Base-by-base conservation (phyloP, 2,113 vertebrate species). In the Origma solitaria region DNA sequence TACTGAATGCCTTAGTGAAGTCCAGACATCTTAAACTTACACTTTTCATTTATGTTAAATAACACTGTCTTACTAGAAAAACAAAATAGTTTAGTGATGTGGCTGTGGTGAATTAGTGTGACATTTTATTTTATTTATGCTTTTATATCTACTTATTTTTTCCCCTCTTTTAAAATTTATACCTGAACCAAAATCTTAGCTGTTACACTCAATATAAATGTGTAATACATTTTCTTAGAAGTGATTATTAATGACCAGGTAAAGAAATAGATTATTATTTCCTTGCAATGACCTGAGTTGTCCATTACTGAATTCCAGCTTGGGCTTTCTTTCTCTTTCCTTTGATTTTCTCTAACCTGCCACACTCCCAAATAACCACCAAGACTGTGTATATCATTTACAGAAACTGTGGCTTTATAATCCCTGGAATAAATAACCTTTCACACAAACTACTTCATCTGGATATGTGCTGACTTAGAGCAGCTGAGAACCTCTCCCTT, bases 401-500 rank as follows among this genome's bases (percentile, higher is more conserved):
- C 47, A 78, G 88, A 73, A 94, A 77, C 15, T 58, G 47, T 25
- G 54, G 35, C 15, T 94, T 93, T 77, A 47, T 77, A 86, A 66
- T 86, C 54, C 15, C 54, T 82, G 37, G 50, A 62, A 38, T 58
- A 77, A 47, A 42, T 50, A 94, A 86, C 23, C 45, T 45, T 77
- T 70, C 80, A 23, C 51, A 76, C 57, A 75, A 72, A 7, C 17
- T 90, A 72, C 89, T 85, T 93, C 85, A 70, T 91, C 66, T 94
- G 94, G 79, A 66, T 50, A 47, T 47, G 17, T 88, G 85, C 75
- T 92, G 95, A 90, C 79, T 91, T 94, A 31, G 54, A 90, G 66
- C 82, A 88, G 50, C 71, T 86, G 79, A 97, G 93, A 95, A 58
- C 47, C 47, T 83, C 78, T 93, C 58, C 38, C 47, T 51, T 62